These are phyloP conservation scores for Meandrina meandrites DNA, from an alignment of 92 coral and sea anemone genomes.

Conservation along the genomic window DNA sequence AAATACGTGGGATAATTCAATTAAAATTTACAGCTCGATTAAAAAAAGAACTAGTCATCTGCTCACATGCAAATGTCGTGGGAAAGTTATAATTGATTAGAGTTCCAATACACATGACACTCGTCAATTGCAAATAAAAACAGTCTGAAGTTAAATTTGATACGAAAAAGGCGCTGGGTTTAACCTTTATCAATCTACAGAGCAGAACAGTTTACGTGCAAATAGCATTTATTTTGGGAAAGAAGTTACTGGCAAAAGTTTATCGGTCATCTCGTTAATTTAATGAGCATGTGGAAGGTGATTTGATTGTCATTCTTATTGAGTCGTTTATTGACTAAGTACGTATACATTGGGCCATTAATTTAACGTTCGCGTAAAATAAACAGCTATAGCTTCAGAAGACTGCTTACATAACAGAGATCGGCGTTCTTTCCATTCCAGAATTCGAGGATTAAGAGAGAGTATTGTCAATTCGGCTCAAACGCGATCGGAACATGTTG, in stretches of 20 bases:
- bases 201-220: slow-evolving; percentile 6
- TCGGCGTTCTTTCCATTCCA: slow-evolving; percentile 12
- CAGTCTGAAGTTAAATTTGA: slow-evolving; percentile 14
- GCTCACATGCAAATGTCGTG: background rate
- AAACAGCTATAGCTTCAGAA: background rate
- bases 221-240: slow-evolving; percentile 17
- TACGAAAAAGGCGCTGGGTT: background rate
- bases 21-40: background rate
- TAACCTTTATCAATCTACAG: slow-evolving; percentile 10
- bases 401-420: background rate
- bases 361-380: slow-evolving; percentile 3
- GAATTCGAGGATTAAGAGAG: background rate
- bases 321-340: slow-evolving; percentile 34
- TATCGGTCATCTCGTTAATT: slow-evolving; percentile 36
- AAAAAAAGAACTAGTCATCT: background rate
- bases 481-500: background rate
- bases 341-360: slow-evolving; percentile 12
- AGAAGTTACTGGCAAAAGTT: slow-evolving; percentile 21
- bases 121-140: background rate
- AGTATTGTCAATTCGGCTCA: background rate
- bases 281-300: slow-evolving; percentile 30
- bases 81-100: background rate
- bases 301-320: slow-evolving; percentile 15
- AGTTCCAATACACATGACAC: background rate
- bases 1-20: background rate